Conservation (phyloP, 1,140 invertebrate species). For the Chelonus insularis region DNA sequence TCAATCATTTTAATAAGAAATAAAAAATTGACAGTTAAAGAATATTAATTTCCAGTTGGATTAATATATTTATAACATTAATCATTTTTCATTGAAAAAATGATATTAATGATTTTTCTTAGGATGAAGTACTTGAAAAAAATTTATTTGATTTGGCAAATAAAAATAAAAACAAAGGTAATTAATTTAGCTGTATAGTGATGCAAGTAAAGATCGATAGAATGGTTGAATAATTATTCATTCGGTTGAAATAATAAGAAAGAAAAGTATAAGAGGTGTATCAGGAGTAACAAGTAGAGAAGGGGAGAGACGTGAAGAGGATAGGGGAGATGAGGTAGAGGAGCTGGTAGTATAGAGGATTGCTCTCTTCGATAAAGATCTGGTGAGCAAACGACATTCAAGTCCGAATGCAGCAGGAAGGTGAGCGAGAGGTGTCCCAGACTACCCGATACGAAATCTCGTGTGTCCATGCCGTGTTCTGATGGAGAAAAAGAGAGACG, state of each 20-base stretch:
- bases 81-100: too few species aligned
- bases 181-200: neutral
- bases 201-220: neutral
- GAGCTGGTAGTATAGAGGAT: neutral
- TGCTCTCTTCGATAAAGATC: neutral
- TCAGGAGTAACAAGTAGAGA: neutral
- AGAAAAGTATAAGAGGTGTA: constrained; percentile 10
- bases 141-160: too few species aligned
- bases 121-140: too few species aligned
- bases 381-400: constrained; percentile 12
- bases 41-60: too few species aligned
- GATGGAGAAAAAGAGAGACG: constrained; percentile 20
- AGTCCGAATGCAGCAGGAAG: constrained; percentile 11
- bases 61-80: too few species aligned
- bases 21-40: too few species aligned
- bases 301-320: neutral
- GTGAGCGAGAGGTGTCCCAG: constrained; percentile 41
- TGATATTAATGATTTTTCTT: too few species aligned
- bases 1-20: too few species aligned
- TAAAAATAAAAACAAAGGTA: neutral
- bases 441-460: constrained; percentile 43
- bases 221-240: constrained; percentile 15
- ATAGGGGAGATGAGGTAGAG: neutral
- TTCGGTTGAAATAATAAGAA: neutral
- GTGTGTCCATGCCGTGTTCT: constrained; percentile 37